Evolutionary conservation across 2,113 vertebrate genomes (phyloP), one percentile per base, ranked within the genome.

Genomic region (Catharus bicknelli): DNA sequence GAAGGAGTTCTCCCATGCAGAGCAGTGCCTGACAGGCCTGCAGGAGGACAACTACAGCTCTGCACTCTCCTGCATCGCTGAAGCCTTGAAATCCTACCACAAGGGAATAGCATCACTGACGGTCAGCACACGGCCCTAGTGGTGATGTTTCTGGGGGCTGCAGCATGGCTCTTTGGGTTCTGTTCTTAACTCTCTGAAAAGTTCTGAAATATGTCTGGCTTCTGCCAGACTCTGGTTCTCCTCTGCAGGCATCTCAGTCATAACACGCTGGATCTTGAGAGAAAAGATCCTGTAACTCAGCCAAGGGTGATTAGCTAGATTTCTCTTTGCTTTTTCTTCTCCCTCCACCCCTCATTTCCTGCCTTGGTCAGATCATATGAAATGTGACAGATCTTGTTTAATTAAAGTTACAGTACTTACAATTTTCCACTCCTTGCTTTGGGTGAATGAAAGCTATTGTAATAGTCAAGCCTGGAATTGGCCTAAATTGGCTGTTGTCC

Each of bases 81-180:
- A 99, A 89, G 98, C 99, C 68, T 96, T 99, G 58, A 98, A 98
- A 90, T 99, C 98, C 80, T 99, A 99, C 97, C 99, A 99, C 95
- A 99, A 99, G 96, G 99, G 99, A 93, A 99, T 99, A 67, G 99
- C 99, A 0, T 99, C 99, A 3, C 98, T 99, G 90, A 99, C 99
- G 85, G 99, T 99, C 45, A 98, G 99, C 95, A 42, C 18, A 9
- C 12, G 23, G n/a, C 21, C 45, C 58, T 21, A 4, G 10, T 22
- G 25, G 2, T 51, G 21, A 7, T 54, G 30, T 17, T 43, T 43
- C 36, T 91, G 32, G 40, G 3, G 21, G 5, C 53, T 79, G 67
- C 69, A 54, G 22, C 8, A 3, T 9, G 17, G 15, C 32, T 82
- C 22, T 32, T 57, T 13, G 50, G 11, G 36, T 79, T 76, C 77